These are phyloP conservation scores for Natrix natrix DNA, from an alignment of 2,797 vertebrate species.

Conservation along the genomic window DNA sequence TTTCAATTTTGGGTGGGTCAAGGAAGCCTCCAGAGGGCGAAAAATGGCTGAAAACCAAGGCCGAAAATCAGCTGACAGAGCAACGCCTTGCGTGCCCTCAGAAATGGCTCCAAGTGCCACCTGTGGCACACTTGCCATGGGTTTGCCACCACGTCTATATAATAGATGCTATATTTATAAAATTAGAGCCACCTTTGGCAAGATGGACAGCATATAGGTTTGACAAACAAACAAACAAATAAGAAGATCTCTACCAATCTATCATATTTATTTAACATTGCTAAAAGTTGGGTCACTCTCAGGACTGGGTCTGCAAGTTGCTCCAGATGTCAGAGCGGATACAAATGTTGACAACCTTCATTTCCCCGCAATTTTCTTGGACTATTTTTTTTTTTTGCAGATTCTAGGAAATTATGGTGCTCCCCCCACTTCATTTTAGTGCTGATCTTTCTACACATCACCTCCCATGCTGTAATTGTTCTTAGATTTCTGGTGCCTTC, in stretches of 20 bases:
- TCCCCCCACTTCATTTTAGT: slow-evolving; percentile 27
- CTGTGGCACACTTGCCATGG: too few relatives aligned
- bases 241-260: background rate
- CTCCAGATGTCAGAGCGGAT: slow-evolving; percentile 57
- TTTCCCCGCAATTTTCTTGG: slow-evolving; percentile 48
- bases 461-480: slow-evolving; percentile 43
- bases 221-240: too few relatives aligned
- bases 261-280: background rate
- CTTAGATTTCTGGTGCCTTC: slow-evolving; percentile 52
- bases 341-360: slow-evolving; percentile 61
- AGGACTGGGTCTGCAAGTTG: background rate
- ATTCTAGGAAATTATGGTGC: slow-evolving; percentile 45
- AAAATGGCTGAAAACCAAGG: too few relatives aligned
- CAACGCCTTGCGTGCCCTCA: too few relatives aligned
- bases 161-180: too few relatives aligned
- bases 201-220: too few relatives aligned
- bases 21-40: too few relatives aligned
- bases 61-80: too few relatives aligned
- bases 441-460: slow-evolving; percentile 60
- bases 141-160: too few relatives aligned
- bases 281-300: background rate
- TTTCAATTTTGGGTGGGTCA: too few relatives aligned
- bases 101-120: too few relatives aligned
- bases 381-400: slow-evolving; percentile 62
- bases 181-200: too few relatives aligned